Evolutionary conservation across 2,797 vertebrate genomes (phyloP).

Genomic region (Eremophila alpestris): DNA sequence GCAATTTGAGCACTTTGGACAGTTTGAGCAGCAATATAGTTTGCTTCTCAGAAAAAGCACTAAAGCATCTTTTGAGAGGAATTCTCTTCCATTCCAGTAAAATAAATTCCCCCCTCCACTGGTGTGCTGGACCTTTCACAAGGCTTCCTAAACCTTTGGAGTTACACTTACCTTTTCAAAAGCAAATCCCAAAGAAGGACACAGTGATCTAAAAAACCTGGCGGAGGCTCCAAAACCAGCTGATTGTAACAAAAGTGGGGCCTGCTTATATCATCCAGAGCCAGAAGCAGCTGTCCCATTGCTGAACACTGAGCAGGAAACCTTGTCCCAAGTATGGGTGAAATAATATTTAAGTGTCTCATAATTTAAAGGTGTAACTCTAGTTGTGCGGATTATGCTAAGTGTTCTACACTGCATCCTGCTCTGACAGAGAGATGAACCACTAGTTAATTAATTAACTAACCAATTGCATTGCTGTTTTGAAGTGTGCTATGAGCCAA

Average conservation of each 20-base stretch:
- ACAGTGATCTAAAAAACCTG: not conserved
- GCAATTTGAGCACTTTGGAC: not conserved
- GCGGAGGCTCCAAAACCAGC: not conserved
- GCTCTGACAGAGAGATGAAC: not conserved
- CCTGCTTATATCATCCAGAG: not conserved
- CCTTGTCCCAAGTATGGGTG: not conserved
- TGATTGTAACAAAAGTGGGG: not conserved
- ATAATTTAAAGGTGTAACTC: accelerated
- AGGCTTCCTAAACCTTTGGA: not conserved
- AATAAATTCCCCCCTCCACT: not conserved
- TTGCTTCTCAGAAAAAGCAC: not conserved
- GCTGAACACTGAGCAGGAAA: not conserved
- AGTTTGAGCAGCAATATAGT: not conserved
- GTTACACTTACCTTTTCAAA: not conserved
- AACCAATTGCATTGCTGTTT: slow-evolving; percentile 41
- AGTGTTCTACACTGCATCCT: not conserved
- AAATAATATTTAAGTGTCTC: not conserved
- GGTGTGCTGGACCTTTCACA: not conserved
- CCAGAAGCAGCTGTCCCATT: not conserved
- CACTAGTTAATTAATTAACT: not conserved
- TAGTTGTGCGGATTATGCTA: not conserved
- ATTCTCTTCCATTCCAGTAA: not conserved
- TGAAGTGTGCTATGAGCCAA: slow-evolving; percentile 92
- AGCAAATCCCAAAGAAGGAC: not conserved
- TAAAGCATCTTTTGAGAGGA: not conserved